phyloP scores from a whole-genome alignment of 2,113 vertebrate genomes.

The Trematomus loennbergii region DNA sequence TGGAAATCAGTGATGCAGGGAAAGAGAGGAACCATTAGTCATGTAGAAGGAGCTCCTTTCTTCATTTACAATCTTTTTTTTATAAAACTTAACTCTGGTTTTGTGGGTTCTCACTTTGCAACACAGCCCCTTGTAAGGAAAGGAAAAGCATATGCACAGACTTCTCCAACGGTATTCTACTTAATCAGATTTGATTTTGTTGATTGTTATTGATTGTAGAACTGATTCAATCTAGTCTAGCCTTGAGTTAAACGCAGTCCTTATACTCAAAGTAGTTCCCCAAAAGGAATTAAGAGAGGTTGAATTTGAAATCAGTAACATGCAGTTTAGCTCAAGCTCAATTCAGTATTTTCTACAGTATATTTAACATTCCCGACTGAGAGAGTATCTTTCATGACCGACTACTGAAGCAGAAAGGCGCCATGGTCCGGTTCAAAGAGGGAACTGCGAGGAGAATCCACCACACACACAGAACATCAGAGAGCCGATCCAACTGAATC shows the following conservation, averaged over 20 bases:
- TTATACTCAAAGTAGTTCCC: background rate
- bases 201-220: background rate
- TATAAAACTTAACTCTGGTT: no score
- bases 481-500: slow-evolving; percentile 72
- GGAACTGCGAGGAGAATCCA: slow-evolving; percentile 71
- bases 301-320: slow-evolving; percentile 3
- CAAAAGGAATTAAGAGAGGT: slow-evolving; percentile 20
- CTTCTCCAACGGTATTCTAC: background rate
- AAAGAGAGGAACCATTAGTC: slow-evolving; percentile 31
- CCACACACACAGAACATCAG: slow-evolving; percentile 69
- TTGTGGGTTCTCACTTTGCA: background rate
- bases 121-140: background rate
- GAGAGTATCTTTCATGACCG: background rate
- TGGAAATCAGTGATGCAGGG: slow-evolving; percentile 48
- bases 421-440: slow-evolving; percentile 38
- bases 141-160: background rate
- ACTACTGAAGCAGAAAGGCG: slow-evolving; percentile 31
- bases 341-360: background rate
- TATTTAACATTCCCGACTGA: slow-evolving; percentile 6
- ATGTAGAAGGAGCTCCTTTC: slow-evolving; percentile 1
- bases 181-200: background rate
- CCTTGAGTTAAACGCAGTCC: background rate
- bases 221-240: background rate
- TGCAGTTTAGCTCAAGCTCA: slow-evolving; percentile 29
- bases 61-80: no score